Evolutionary conservation across 2,888 invertebrate genomes (phyloP).

Genomic region (Limulus polyphemus): DNA sequence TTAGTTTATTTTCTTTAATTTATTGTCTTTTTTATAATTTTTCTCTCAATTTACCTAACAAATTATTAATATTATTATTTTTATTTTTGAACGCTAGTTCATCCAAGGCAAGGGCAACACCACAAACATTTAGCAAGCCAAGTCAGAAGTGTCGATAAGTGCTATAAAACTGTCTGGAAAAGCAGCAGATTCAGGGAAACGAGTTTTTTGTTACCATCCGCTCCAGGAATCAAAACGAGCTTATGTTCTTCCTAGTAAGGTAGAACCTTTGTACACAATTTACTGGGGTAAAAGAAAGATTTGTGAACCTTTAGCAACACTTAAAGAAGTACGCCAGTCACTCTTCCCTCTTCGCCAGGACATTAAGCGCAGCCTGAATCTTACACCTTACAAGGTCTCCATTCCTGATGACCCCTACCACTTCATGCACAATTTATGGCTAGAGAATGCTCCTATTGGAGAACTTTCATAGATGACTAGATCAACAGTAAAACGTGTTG

Average conservation of each 20-base stretch:
- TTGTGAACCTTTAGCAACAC: constrained; percentile 47
- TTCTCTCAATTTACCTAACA: too few species aligned
- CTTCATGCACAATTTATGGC: constrained; percentile 91
- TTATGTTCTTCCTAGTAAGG: constrained; percentile 79
- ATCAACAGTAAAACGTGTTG: too few species aligned
- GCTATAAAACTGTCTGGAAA: too few species aligned
- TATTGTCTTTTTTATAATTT: too few species aligned
- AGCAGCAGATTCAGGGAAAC: too few species aligned
- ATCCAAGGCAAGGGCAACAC: too few species aligned
- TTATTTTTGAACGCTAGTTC: too few species aligned
- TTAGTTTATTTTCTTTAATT: too few species aligned
- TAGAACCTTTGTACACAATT: constrained; percentile 65
- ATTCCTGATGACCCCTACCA: constrained; percentile 84
- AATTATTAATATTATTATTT: too few species aligned
- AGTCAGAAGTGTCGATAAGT: too few species aligned
- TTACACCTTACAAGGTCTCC: constrained; percentile 84
- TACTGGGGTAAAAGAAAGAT: constrained; percentile 80
- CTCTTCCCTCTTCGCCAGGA: constrained; percentile 71
- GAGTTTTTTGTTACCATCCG: too few species aligned
- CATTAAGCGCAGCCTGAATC: constrained; percentile 88
- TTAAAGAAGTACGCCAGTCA: constrained; percentile 63
- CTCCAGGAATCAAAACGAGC: constrained; percentile 90
- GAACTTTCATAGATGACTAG: constrained; percentile 52
- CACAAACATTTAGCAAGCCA: too few species aligned
- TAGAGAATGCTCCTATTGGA: constrained; percentile 92